phyloP scores from a whole-genome alignment of 2,797 vertebrate species.

The Pterois miles region DNA sequence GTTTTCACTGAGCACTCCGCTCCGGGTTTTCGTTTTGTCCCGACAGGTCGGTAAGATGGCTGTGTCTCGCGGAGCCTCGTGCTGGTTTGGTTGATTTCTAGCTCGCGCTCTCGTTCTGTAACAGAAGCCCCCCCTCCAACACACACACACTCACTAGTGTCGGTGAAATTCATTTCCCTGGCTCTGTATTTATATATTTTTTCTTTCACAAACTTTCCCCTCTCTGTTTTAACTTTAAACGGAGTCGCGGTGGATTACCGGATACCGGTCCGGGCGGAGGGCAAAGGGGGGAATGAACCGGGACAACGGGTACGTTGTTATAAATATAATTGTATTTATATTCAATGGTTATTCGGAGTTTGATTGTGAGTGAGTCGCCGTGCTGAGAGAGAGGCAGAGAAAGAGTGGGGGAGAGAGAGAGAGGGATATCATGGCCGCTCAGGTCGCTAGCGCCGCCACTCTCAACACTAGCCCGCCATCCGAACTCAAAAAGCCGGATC shows the following conservation, averaged over 20 bases:
- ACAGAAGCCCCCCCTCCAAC: constrained; percentile 79
- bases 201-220: constrained; percentile 72
- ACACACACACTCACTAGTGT: constrained; percentile 68
- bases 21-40: constrained; percentile 87
- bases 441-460: constrained; percentile 95
- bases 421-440: constrained; percentile 94
- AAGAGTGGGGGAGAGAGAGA: constrained; percentile 70
- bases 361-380: constrained; percentile 82
- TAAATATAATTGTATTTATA: constrained; percentile 83
- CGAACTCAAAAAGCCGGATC: constrained; percentile 96
- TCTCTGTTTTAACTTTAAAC: constrained; percentile 77
- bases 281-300: constrained; percentile 84
- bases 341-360: constrained; percentile 82
- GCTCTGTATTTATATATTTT: constrained; percentile 81
- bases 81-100: constrained; percentile 93
- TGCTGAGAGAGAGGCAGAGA: constrained; percentile 78
- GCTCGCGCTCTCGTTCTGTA: constrained; percentile 87
- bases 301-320: constrained; percentile 83
- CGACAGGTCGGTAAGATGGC: constrained; percentile 90
- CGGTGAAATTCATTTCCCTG: constrained; percentile 78
- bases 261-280: constrained; percentile 84
- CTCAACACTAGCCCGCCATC: constrained; percentile 91
- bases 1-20: constrained; percentile 62
- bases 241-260: constrained; percentile 83
- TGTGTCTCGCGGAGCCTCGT: constrained; percentile 97